Evolutionary conservation across 1,140 invertebrate species (phyloP).

Genomic region (Drosophila sp.): DNA sequence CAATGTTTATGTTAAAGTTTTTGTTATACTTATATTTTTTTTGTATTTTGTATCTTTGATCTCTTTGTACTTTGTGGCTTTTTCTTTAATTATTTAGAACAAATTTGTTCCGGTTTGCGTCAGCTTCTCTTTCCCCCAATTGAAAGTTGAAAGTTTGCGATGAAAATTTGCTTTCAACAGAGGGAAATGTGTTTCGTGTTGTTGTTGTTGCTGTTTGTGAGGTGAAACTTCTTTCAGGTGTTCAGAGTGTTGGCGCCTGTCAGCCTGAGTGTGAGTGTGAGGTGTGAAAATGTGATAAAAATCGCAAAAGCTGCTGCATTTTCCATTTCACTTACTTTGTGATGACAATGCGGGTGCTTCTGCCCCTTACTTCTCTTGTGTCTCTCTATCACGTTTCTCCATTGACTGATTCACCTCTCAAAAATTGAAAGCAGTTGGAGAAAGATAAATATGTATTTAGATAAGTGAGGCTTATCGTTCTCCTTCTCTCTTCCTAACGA

Average conservation of each 20-base stretch:
- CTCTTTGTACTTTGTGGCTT: conserved; percentile 18
- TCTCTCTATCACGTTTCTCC: background rate
- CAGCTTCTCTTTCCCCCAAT: conserved; percentile 13
- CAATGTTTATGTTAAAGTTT: conserved; percentile 42
- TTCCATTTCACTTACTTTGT: conserved; percentile 45
- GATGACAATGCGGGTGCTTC: conserved; percentile 56
- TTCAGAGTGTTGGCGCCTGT: conserved; percentile 59
- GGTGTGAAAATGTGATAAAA: conserved; percentile 52
- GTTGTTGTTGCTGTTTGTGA: background rate
- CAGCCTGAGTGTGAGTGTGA: conserved; percentile 43
- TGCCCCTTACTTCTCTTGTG: too few species aligned
- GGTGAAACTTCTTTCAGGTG: conserved; percentile 50
- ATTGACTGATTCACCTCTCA: conserved; percentile 9
- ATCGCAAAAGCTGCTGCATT: conserved; percentile 57
- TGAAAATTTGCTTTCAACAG: conserved; percentile 39
- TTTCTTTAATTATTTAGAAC: conserved; percentile 20
- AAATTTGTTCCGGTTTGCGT: conserved; percentile 55
- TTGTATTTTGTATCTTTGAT: conserved; percentile 43
- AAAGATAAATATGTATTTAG: conserved; percentile 76
- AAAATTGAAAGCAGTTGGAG: conserved; percentile 11
- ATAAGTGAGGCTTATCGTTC: conserved; percentile 70
- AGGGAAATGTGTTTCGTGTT: conserved; percentile 19
- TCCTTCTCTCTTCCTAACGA: background rate
- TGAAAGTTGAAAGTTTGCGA: conserved; percentile 24
- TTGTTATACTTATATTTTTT: conserved; percentile 38